Conservation (phyloP, 1,140 invertebrate genomes). For the Atta colombica region DNA sequence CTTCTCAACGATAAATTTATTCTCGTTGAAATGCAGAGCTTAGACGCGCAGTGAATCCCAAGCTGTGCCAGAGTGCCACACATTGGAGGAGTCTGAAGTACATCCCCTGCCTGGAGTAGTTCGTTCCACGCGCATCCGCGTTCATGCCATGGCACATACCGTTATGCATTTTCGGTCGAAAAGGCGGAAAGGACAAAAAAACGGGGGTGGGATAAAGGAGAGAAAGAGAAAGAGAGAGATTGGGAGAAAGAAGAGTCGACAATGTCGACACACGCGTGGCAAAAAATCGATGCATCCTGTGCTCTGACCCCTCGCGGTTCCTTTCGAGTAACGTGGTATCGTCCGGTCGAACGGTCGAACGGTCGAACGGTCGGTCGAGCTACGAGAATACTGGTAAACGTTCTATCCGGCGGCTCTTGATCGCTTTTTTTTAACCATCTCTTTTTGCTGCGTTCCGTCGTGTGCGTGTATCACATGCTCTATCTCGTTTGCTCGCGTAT, state of each 20-base stretch:
- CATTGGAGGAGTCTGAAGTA: too few species aligned
- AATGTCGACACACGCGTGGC: constrained; percentile 29
- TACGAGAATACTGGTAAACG: constrained; percentile 32
- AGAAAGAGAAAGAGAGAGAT: background rate
- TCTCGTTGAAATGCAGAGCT: constrained; percentile 28
- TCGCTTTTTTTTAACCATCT: constrained; percentile 58
- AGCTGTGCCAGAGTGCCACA: constrained; percentile 58
- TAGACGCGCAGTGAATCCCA: constrained; percentile 21
- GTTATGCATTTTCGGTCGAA: constrained; percentile 80
- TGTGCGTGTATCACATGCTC: constrained; percentile 23
- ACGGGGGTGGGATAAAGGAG: background rate
- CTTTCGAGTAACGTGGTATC: constrained; percentile 56
- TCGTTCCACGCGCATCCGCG: constrained; percentile 34
- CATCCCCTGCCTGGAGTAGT: constrained; percentile 52
- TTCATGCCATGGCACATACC: constrained; percentile 71
- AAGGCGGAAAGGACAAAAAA: constrained; percentile 38
- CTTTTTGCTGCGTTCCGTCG: constrained; percentile 70
- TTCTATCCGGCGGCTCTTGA: constrained; percentile 50
- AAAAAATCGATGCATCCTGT: constrained; percentile 78
- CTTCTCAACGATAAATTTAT: constrained; percentile 13
- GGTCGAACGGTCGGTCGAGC: constrained; percentile 41
- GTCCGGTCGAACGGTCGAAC: constrained; percentile 64
- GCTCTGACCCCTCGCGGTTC: constrained; percentile 66
- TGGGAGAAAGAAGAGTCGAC: constrained; percentile 45
- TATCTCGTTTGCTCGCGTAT: constrained; percentile 78